These are phyloP conservation scores for Monoplex corrugatus DNA, from an alignment of 2,888 invertebrate species.

Conservation along the genomic window DNA sequence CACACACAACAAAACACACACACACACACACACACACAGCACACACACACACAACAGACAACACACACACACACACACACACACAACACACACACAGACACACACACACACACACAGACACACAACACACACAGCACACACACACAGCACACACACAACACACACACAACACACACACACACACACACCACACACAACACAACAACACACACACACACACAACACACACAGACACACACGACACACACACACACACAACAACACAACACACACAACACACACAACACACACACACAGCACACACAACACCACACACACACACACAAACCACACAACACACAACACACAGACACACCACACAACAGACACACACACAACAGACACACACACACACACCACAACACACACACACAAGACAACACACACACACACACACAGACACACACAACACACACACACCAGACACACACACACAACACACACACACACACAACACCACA, in stretches of 20 bases:
- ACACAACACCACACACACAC: neutral
- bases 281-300: neutral
- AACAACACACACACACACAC: neutral
- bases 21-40: neutral
- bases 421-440: neutral
- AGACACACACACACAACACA: neutral
- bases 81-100: neutral
- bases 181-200: too few species aligned
- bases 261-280: neutral
- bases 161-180: too few species aligned
- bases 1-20: neutral
- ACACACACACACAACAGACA: too few species aligned
- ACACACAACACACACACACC: neutral
- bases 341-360: neutral
- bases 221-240: neutral
- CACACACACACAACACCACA: neutral
- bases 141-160: too few species aligned
- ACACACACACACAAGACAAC: neutral
- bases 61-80: neutral
- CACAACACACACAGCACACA: too few species aligned
- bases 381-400: neutral
- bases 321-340: neutral
- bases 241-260: neutral
- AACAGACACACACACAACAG: neutral
- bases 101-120: neutral